Evolutionary conservation across 2,888 invertebrate genomes (phyloP).

Genomic region (Leuctra nigra): DNA sequence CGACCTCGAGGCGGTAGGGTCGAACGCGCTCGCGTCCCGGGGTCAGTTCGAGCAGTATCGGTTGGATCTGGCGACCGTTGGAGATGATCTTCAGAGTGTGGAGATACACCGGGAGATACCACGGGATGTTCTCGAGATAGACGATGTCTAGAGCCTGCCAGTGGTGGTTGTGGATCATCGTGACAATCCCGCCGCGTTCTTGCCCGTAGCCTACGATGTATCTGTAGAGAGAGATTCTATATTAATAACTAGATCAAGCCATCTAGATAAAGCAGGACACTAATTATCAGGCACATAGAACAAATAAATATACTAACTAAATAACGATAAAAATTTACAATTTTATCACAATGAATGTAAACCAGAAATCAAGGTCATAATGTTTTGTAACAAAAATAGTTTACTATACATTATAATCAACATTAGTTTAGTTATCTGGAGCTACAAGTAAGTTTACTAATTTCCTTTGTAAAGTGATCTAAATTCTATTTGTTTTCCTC

Average conservation of each 20-base stretch:
- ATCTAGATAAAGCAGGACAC: too few species aligned
- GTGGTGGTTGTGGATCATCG: conserved; percentile 75
- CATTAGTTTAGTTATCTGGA: too few species aligned
- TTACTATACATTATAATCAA: too few species aligned
- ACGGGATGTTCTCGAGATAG: conserved; percentile 84
- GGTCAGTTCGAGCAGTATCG: conserved; percentile 47
- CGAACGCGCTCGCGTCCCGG: conserved; percentile 80
- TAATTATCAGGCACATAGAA: neutral
- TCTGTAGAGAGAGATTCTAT: too few species aligned
- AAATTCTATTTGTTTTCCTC: too few species aligned
- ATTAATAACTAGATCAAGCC: too few species aligned
- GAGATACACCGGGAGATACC: conserved; percentile 84
- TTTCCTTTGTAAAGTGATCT: too few species aligned
- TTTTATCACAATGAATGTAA: too few species aligned
- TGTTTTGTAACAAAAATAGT: too few species aligned
- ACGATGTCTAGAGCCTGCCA: conserved; percentile 68
- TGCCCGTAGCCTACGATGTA: conserved; percentile 89
- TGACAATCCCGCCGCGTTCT: conserved; percentile 83
- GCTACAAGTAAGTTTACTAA: too few species aligned
- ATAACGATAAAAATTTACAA: too few species aligned
- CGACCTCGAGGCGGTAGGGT: conserved; percentile 83
- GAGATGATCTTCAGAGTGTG: conserved; percentile 69
- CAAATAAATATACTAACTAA: neutral
- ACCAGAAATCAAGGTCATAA: too few species aligned
- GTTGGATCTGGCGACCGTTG: conserved; percentile 52